Evolutionary conservation across 2,113 vertebrate species (phyloP).

Genomic region (Chitala chitala): DNA sequence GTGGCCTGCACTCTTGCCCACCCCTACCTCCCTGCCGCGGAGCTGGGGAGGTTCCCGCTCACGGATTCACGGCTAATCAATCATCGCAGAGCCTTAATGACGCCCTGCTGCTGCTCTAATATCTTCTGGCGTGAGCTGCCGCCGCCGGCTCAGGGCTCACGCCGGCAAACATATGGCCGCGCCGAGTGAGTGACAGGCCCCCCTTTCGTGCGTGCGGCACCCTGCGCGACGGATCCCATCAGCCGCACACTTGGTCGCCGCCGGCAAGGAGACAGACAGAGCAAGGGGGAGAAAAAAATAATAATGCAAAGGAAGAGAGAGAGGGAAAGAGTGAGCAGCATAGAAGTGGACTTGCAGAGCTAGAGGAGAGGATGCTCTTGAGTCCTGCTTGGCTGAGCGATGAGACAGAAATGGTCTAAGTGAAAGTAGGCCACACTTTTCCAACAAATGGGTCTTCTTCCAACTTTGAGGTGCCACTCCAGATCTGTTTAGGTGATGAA

Average conservation of each 20-base stretch:
- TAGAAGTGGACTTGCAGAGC: background rate
- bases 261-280: conserved; percentile 30
- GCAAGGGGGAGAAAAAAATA: background rate
- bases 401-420: conserved; percentile 29
- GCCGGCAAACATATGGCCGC: conserved; percentile 69
- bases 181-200: conserved; percentile 68
- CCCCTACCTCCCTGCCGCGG: conserved; percentile 31
- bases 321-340: conserved; percentile 12
- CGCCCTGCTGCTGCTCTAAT: conserved; percentile 53
- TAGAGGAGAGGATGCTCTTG: conserved; percentile 18
- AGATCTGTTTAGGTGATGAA: background rate
- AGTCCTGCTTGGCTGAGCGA: conserved; percentile 31
- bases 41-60: conserved; percentile 41
- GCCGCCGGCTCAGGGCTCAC: conserved; percentile 59
- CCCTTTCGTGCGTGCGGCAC: conserved; percentile 36
- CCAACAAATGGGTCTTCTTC: background rate
- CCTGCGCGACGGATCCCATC: conserved; percentile 29
- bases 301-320: background rate
- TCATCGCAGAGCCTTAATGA: conserved; percentile 67
- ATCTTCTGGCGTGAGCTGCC: conserved; percentile 39
- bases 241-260: conserved; percentile 25
- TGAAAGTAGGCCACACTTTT: conserved; percentile 29
- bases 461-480: background rate
- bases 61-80: conserved; percentile 69
- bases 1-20: conserved; percentile 6